Evolutionary conservation across 2,797 vertebrate genomes (phyloP), one percentile per base, ranked within the genome.

Genomic region (Betta splendens): DNA sequence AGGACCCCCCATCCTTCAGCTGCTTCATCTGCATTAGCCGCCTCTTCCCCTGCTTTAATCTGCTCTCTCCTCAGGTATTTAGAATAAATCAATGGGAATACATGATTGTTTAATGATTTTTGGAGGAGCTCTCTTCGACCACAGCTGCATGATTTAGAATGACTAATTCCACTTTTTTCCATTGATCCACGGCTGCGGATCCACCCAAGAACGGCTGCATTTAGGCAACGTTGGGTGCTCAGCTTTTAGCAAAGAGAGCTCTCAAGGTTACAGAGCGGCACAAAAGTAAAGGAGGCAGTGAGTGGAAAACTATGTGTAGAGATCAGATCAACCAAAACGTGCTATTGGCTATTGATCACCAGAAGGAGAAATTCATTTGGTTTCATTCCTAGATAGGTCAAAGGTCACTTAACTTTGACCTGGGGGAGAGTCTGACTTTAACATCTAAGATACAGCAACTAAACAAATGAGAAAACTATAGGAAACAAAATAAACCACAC

Each of bases 81-180:
- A 97, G 95, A 98, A 98, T 97, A 97, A 98, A 98, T 98, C 97
- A 95, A 98, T 98, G 93, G 87, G 93, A 95, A 98, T 97, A 98
- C 97, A 98, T 98, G 97, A 98, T 98, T 98, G 96, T 95, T 96
- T 98, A 98, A 98, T 96, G 97, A 98, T 98, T 98, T 98, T 94
- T 92, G 93, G 93, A 95, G 94, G 93, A 94, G 94, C 93, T 94
- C 92, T 91, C 91, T 96, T 97, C 92, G 94, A 96, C 94, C 94
- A 94, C 89, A 86, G 93, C 94, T 91, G 94, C 94, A 93, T 96
- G 95, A 96, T 96, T 97, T 95, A 95, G 94, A 97, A 98, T 95
- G 94, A 97, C 95, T 98, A 96, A 98, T 98, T 96, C 94, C 91
- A 91, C 95, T 96, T 96, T 97, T 95, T 94, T 85, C 91, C 94